Conservation (phyloP, 2,113 vertebrate species). For the Pardalotus punctatus region DNA sequence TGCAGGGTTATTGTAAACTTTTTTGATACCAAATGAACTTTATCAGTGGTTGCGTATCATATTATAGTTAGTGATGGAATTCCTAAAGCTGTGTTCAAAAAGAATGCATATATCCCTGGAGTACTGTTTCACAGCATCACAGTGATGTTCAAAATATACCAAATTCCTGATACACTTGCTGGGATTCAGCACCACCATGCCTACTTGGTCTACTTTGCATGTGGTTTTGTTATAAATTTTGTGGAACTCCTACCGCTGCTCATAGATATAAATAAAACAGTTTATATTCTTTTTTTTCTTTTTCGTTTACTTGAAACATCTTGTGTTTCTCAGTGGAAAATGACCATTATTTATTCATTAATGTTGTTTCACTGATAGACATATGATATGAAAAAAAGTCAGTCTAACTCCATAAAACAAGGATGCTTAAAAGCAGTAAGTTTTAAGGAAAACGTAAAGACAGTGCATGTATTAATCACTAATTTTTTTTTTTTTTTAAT, state of each 20-base stretch:
- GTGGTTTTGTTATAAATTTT: not conserved
- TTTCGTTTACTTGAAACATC: not conserved
- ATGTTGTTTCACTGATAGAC: not conserved
- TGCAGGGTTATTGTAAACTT: not conserved
- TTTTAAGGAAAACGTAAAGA: not conserved
- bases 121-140: not conserved
- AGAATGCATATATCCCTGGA: not conserved
- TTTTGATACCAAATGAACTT: not conserved
- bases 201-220: not conserved
- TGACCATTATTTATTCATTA: not conserved
- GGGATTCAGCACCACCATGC: not conserved
- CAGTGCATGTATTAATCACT: accelerated
- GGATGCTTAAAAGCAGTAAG: not conserved
- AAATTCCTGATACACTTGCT: not conserved
- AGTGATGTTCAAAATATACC: not conserved
- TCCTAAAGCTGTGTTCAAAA: not conserved
- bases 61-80: not conserved
- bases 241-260: not conserved
- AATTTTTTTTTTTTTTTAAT: too few species aligned
- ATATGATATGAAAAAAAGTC: not conserved
- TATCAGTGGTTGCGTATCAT: not conserved
- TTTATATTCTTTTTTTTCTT: not conserved
- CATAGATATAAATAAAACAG: not conserved
- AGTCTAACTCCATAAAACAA: not conserved
- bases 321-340: not conserved